These are phyloP conservation scores for Eupsilia transversa DNA, from an alignment of 2,888 invertebrate genomes.

Conservation along the genomic window DNA sequence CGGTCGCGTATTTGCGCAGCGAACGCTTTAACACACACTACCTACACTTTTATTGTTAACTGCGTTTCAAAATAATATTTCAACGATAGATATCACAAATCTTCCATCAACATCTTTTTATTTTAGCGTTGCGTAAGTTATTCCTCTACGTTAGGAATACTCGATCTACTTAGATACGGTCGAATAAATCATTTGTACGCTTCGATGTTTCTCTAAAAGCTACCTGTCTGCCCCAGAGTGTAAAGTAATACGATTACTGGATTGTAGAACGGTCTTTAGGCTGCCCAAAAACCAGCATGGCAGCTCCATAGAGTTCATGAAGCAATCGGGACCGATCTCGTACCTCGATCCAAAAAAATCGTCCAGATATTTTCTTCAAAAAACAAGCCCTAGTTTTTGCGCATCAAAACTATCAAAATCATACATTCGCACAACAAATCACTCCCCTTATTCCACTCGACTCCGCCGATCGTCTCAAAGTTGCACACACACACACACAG, in stretches of 20 bases:
- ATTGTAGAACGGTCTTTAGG: background rate
- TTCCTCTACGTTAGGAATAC: background rate
- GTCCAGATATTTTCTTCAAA: background rate
- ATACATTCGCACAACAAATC: constrained; percentile 74
- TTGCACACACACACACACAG: constrained; percentile 77
- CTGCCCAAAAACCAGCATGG: background rate
- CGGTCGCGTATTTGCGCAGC: too few species aligned
- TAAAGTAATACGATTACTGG: background rate
- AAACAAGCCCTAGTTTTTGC: background rate
- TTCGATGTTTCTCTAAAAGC: background rate
- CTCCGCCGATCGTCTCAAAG: constrained; percentile 88
- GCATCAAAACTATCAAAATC: constrained; percentile 73
- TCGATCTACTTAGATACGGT: background rate
- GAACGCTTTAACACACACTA: too few species aligned
- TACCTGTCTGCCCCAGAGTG: background rate
- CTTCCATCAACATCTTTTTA: background rate
- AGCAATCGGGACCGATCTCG: background rate
- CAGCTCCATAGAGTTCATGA: background rate
- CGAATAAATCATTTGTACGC: background rate
- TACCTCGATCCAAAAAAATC: background rate
- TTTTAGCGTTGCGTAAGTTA: background rate
- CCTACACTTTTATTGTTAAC: background rate
- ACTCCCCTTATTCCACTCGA: constrained; percentile 86
- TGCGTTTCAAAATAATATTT: background rate
- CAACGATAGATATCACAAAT: background rate